Evolutionary conservation across 2,888 invertebrate genomes (phyloP).

Genomic region (Agrenia bidenticulata): DNA sequence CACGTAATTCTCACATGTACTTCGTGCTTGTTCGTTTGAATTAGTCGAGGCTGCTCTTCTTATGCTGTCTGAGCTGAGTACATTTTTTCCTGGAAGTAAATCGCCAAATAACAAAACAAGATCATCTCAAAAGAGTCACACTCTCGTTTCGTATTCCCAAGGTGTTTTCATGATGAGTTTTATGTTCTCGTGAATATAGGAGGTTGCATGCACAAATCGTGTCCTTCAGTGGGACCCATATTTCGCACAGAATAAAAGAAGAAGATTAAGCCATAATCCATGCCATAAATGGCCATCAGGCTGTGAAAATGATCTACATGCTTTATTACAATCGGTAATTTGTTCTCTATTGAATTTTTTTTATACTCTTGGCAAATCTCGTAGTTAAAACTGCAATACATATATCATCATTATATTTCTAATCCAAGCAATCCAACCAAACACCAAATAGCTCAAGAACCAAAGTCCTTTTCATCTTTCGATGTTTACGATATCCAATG

Average conservation of each 20-base stretch:
- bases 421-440: constrained; percentile 3
- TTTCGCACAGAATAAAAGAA: constrained; percentile 11
- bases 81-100: too few species aligned
- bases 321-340: constrained; percentile 16
- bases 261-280: constrained; percentile 24
- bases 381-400: too few species aligned
- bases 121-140: too few species aligned
- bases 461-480: constrained; percentile 3
- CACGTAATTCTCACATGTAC: too few species aligned
- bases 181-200: neutral
- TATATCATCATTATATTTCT: constrained; percentile 15
- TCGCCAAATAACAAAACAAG: too few species aligned
- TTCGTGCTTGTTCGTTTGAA: too few species aligned
- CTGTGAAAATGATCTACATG: constrained; percentile 22
- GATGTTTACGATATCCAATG: constrained; percentile 21
- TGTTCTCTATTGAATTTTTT: constrained; percentile 21
- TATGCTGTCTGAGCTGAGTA: too few species aligned
- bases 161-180: neutral
- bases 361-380: constrained; percentile 17
- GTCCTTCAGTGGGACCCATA: constrained; percentile 10
- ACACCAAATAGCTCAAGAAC: too few species aligned
- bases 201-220: neutral
- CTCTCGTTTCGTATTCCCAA: neutral
- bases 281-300: constrained; percentile 24
- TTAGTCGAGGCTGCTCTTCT: too few species aligned